Conservation (phyloP, 2,797 vertebrate genomes). For the Megalops cyprinoides region DNA sequence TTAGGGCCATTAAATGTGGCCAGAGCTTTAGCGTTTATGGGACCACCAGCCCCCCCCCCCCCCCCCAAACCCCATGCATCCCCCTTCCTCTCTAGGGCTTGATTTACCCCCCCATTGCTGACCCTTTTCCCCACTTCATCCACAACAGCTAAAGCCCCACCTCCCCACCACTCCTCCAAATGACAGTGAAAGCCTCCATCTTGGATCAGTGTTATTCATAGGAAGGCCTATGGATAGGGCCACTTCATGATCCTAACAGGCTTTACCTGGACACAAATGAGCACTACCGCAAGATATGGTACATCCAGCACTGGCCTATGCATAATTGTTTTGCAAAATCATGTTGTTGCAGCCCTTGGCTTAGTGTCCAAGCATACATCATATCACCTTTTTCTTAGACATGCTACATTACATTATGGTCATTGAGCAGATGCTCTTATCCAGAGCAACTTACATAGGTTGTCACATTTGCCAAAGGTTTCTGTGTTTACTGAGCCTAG, state of each 20-base stretch:
- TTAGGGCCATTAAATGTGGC: conserved; percentile 16
- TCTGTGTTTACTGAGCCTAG: no score
- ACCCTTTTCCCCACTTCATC: background rate
- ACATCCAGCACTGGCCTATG: no score
- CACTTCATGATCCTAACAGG: background rate
- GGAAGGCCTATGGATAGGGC: background rate
- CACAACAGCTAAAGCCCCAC: background rate
- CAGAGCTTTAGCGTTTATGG: conserved; percentile 15
- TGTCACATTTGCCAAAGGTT: no score
- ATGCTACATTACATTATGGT: no score
- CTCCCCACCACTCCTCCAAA: background rate
- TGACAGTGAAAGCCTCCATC: background rate
- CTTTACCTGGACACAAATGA: no score
- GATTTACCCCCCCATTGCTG: background rate
- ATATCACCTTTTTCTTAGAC: no score
- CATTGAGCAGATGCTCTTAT: no score
- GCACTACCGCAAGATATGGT: no score
- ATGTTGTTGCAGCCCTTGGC: no score
- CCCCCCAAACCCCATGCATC: background rate
- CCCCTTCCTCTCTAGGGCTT: background rate
- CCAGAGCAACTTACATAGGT: no score
- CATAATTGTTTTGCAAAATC: no score
- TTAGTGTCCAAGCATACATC: no score
- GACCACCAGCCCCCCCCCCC: background rate
- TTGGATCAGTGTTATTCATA: background rate